Conservation (phyloP, 1,140 invertebrate genomes). For the Sarcophaga peregrina region DNA sequence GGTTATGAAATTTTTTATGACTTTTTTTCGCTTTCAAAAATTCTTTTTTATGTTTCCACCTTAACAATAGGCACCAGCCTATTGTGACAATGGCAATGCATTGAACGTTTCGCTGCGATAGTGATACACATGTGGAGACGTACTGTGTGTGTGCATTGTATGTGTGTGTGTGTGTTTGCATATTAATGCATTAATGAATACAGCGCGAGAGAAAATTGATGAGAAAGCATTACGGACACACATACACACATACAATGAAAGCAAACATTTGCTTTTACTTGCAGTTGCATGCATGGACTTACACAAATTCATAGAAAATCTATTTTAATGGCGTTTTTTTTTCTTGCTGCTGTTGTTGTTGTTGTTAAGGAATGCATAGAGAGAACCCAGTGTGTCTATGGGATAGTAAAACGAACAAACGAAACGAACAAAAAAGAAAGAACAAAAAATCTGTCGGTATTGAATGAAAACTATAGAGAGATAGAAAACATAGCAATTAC, state of each 20-base stretch:
- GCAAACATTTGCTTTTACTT: no score
- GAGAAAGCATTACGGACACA: constrained; percentile 28
- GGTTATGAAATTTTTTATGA: no score
- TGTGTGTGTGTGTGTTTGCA: background rate
- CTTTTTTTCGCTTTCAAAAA: no score
- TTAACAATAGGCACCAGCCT: no score
- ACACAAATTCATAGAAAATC: background rate
- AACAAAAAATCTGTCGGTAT: no score
- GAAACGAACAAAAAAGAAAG: no score
- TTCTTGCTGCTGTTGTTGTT: no score
- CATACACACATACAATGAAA: background rate
- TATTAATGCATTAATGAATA: constrained; percentile 35
- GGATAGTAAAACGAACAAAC: background rate
- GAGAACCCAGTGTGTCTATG: background rate
- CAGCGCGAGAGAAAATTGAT: constrained; percentile 27
- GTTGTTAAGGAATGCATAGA: background rate
- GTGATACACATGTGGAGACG: background rate
- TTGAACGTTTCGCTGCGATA: no score
- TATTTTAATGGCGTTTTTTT: background rate
- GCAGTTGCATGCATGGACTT: no score
- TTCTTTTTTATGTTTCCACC: no score
- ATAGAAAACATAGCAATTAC: background rate
- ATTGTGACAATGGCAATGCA: no score
- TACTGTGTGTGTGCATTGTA: background rate
- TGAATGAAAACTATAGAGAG: background rate